phyloP scores from a whole-genome alignment of 2,797 vertebrate species.

The Lacerta agilis region DNA sequence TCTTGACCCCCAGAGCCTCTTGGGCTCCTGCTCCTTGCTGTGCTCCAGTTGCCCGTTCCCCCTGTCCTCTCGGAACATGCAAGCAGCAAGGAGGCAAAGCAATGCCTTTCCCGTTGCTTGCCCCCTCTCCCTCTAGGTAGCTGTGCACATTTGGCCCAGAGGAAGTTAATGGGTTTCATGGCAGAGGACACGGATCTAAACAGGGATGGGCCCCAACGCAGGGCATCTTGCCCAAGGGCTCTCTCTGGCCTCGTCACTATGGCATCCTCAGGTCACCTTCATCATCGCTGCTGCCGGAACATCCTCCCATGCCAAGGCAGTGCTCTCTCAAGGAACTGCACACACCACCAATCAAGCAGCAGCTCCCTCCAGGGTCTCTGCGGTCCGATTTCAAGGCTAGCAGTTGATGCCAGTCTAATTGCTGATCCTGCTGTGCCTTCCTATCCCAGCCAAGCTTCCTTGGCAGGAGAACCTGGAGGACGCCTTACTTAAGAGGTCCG shows the following conservation, averaged over 20 bases:
- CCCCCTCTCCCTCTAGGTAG: no score
- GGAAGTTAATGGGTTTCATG: not conserved
- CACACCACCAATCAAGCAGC: not conserved
- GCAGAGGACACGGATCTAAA: not conserved
- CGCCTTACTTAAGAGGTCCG: not conserved
- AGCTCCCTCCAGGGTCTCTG: not conserved
- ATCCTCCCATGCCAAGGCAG: not conserved
- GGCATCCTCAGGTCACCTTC: not conserved
- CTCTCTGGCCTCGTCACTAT: not conserved
- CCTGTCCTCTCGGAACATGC: no score
- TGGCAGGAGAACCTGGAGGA: not conserved
- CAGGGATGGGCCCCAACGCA: not conserved
- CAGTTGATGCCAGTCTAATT: not conserved
- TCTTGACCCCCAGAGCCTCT: accelerated
- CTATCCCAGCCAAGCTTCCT: not conserved
- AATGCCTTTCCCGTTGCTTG: no score
- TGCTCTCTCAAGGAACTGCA: not conserved
- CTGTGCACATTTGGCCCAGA: not conserved
- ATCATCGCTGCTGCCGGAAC: no score
- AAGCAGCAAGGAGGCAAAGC: no score
- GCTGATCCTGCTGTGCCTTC: not conserved
- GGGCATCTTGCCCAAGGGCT: no score
- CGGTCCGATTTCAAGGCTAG: slow-evolving; percentile 1
- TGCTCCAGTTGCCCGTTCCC: no score
- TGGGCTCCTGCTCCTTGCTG: no score